These are phyloP conservation scores for Tinea semifulvella DNA, from an alignment of 2,888 invertebrate genomes.

Conservation along the genomic window DNA sequence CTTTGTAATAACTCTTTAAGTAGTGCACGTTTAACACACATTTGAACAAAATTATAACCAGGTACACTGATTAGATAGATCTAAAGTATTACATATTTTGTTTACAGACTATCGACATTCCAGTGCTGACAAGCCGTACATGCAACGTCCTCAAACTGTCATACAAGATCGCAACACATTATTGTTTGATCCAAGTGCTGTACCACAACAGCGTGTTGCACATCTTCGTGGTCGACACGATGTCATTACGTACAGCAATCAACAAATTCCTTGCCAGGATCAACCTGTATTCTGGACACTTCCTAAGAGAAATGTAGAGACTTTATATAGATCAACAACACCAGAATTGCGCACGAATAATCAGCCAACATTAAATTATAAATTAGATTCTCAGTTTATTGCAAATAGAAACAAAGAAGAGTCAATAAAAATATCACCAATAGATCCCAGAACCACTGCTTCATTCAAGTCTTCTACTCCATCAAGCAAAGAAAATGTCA, in stretches of 20 bases:
- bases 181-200: conserved; percentile 34
- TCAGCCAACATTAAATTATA: not conserved
- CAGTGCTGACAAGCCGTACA: conserved; percentile 62
- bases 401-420: conserved; percentile 28
- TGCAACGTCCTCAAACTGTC: conserved; percentile 34
- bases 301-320: conserved; percentile 41
- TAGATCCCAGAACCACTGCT: conserved; percentile 69
- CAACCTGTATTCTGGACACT: conserved; percentile 69
- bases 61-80: not conserved
- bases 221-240: conserved; percentile 46
- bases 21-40: conserved; percentile 1
- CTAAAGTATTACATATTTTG: conserved; percentile 15
- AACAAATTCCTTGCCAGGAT: conserved; percentile 27
- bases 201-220: conserved; percentile 38
- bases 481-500: conserved; percentile 57
- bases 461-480: conserved; percentile 77
- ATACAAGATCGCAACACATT: conserved; percentile 34
- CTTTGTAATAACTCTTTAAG: too few relatives aligned
- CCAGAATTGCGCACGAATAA: conserved; percentile 1
- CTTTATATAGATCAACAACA: conserved; percentile 2
- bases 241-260: conserved; percentile 33
- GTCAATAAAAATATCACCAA: conserved; percentile 71
- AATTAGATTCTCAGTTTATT: not conserved
- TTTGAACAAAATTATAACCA: not conserved
- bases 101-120: conserved; percentile 73